Evolutionary conservation across 2,888 invertebrate species (phyloP).

Genomic region (Axea sp.): DNA sequence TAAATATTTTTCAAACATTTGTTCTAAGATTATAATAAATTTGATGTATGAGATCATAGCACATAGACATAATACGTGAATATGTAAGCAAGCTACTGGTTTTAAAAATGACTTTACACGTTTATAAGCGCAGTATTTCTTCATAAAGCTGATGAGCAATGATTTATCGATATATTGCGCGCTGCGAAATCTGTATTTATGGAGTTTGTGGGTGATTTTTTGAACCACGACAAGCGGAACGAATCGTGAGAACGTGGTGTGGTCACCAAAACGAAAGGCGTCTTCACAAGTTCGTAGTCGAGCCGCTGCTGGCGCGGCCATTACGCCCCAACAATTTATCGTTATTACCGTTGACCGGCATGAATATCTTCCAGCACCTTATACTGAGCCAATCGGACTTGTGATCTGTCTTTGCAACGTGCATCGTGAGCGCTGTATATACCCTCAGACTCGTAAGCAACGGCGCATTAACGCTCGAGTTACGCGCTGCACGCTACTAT

Average conservation of each 20-base stretch:
- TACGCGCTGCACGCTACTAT: conserved; percentile 71
- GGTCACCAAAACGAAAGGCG: conserved; percentile 56
- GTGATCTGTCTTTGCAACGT: conserved; percentile 66
- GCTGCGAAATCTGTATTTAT: conserved; percentile 59
- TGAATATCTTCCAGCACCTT: conserved; percentile 71
- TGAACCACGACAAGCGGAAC: conserved; percentile 21
- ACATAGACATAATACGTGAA: conserved; percentile 31
- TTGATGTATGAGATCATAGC: conserved; percentile 18
- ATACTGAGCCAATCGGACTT: conserved; percentile 67
- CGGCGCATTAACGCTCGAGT: conserved; percentile 75
- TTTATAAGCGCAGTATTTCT: conserved; percentile 46
- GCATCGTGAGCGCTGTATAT: conserved; percentile 58
- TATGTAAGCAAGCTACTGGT: conserved; percentile 18
- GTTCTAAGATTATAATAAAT: background rate
- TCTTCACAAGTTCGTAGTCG: conserved; percentile 56
- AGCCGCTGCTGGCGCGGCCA: conserved; percentile 63
- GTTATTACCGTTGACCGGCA: conserved; percentile 74
- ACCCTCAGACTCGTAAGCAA: conserved; percentile 61
- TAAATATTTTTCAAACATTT: no score
- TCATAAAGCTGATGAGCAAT: conserved; percentile 58
- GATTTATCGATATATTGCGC: conserved; percentile 53
- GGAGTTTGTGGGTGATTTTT: conserved; percentile 55
- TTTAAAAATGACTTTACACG: conserved; percentile 45
- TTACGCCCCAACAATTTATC: conserved; percentile 73
- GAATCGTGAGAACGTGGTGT: conserved; percentile 60